Evolutionary conservation across 2,797 vertebrate genomes (phyloP).

Genomic region (Phalloptychus januarius): DNA sequence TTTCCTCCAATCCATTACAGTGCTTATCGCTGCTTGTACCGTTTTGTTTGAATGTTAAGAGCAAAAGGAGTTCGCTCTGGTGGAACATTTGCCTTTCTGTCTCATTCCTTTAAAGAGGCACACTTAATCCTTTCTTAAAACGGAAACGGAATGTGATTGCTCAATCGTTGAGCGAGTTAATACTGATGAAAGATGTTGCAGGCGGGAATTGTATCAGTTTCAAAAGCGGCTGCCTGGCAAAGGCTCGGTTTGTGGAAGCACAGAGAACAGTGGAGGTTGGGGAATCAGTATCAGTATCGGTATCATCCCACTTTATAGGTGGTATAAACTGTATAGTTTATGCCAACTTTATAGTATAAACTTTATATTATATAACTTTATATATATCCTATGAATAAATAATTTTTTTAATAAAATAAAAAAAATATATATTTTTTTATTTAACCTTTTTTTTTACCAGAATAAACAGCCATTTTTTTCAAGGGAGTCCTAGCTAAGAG

Average conservation of each 20-base stretch:
- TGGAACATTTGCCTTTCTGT: conserved; percentile 43
- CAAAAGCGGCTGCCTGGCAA: conserved; percentile 48
- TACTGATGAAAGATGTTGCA: conserved; percentile 54
- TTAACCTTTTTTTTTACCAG: no score
- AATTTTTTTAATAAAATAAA: no score
- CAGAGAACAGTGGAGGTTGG: no score
- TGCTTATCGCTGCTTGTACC: conserved; percentile 32
- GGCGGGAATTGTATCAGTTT: conserved; percentile 43
- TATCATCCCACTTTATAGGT: no score
- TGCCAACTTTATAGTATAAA: no score
- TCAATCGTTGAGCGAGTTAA: conserved; percentile 49
- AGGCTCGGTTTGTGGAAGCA: conserved; percentile 29
- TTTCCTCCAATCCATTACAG: conserved; percentile 28
- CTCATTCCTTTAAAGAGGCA: conserved; percentile 49
- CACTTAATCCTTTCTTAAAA: conserved; percentile 19
- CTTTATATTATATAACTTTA: no score
- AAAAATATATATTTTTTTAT: no score
- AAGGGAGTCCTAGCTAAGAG: no score
- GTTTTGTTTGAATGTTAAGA: conserved; percentile 60
- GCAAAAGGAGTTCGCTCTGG: conserved; percentile 35
- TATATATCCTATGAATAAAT: no score
- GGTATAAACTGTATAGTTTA: no score
- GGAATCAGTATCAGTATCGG: no score
- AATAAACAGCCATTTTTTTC: no score
- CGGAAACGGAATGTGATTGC: conserved; percentile 29